Evolutionary conservation across 1,140 invertebrate species (phyloP).

Genomic region (Drosophila rufa): DNA sequence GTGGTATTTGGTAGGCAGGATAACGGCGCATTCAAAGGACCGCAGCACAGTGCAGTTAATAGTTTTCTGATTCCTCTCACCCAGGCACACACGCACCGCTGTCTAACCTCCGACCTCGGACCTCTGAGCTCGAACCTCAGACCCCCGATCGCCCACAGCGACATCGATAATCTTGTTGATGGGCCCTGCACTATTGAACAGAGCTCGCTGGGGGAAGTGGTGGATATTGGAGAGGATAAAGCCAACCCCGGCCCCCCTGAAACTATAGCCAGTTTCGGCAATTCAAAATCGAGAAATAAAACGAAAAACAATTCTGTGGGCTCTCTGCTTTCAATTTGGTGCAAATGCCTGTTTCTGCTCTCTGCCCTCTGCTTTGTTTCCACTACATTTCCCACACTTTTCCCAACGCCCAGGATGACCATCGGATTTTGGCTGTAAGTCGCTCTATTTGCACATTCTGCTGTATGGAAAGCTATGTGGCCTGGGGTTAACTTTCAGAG

Average conservation of each 20-base stretch:
- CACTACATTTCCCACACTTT: conserved; percentile 45
- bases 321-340: conserved; percentile 44
- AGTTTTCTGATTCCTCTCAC: conserved; percentile 52
- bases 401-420: conserved; percentile 25
- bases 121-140: conserved; percentile 35
- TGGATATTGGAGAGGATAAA: conserved; percentile 2
- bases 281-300: conserved; percentile 30
- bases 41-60: conserved; percentile 67
- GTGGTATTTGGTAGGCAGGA: conserved; percentile 36
- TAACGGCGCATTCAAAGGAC: conserved; percentile 40
- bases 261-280: conserved; percentile 20
- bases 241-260: neutral
- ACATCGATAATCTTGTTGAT: conserved; percentile 51
- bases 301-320: conserved; percentile 29
- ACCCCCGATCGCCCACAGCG: conserved; percentile 45
- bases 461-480: conserved; percentile 4
- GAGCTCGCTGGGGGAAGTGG: neutral
- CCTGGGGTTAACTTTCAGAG: neutral
- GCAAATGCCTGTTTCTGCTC: conserved; percentile 34
- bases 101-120: conserved; percentile 38
- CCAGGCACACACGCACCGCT: conserved; percentile 30
- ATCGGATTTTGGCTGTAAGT: conserved; percentile 36
- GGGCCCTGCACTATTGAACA: conserved; percentile 43
- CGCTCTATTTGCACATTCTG: conserved; percentile 33
- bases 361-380: conserved; percentile 27